Evolutionary conservation across 2,113 vertebrate species (phyloP).

Genomic region (Protobothrops mucrosquamatus): DNA sequence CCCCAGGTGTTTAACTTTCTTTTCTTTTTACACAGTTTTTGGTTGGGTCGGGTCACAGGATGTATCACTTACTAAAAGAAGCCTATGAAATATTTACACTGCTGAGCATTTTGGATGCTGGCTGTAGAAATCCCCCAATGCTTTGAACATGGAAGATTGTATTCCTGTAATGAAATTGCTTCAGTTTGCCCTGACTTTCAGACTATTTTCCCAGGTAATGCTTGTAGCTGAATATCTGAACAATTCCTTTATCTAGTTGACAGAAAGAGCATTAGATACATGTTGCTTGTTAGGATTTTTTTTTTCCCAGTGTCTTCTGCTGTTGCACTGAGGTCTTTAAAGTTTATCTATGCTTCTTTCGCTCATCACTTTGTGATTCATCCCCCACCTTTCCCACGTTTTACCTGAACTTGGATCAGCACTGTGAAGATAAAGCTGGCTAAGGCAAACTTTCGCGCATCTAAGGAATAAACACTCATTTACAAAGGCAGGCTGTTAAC

Average conservation of each 20-base stretch:
- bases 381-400: neutral
- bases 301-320: neutral
- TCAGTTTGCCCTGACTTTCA: neutral
- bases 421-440: neutral
- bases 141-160: constrained; percentile 28
- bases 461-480: neutral
- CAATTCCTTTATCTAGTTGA: neutral
- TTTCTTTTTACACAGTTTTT: neutral
- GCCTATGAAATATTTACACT: constrained; percentile 24
- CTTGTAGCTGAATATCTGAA: constrained; percentile 16
- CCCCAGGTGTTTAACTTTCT: neutral
- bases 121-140: neutral
- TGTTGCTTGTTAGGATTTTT: neutral
- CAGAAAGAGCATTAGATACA: neutral
- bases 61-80: neutral
- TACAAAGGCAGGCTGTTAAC: constrained; percentile 17
- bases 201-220: constrained; percentile 20
- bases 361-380: neutral
- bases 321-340: neutral
- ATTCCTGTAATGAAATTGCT: neutral
- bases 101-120: neutral
- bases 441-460: neutral
- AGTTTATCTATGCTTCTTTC: neutral
- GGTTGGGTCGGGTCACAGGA: neutral
- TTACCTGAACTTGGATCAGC: neutral